These are phyloP conservation scores for Blastomussa wellsi DNA, from an alignment of 92 coral and sea anemone genomes.

Conservation along the genomic window DNA sequence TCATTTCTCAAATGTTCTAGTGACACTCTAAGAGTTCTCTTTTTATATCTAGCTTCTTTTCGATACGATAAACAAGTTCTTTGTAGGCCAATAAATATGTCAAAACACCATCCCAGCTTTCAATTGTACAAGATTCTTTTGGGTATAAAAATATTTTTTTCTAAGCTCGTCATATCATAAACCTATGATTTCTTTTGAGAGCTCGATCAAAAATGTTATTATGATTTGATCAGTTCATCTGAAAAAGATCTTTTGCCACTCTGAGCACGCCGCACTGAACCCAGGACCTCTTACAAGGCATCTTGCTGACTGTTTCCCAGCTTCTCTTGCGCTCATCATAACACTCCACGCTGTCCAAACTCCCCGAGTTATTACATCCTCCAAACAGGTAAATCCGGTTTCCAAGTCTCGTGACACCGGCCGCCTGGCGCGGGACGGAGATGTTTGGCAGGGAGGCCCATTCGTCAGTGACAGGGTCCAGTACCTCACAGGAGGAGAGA, in stretches of 20 bases:
- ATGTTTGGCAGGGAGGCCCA: slow-evolving; percentile 59
- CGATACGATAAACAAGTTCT: too few species aligned
- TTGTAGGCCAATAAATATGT: too few species aligned
- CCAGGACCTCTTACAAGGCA: slow-evolving; percentile 73
- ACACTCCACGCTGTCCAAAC: slow-evolving; percentile 71
- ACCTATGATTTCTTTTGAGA: too few species aligned
- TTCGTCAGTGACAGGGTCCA: slow-evolving; percentile 53
- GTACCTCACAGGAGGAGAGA: slow-evolving; percentile 64
- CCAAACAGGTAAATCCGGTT: slow-evolving; percentile 73
- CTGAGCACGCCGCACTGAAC: slow-evolving; percentile 76
- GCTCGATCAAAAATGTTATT: neutral
- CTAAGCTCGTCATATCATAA: too few species aligned
- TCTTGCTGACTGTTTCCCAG: slow-evolving; percentile 63
- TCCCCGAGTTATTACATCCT: slow-evolving; percentile 68
- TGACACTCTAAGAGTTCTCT: too few species aligned
- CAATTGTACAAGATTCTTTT: neutral
- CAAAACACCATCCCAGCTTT: neutral
- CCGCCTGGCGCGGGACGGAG: slow-evolving; percentile 62
- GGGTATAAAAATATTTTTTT: neutral
- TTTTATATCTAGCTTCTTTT: too few species aligned
- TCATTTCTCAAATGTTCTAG: too few species aligned
- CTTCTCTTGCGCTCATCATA: slow-evolving; percentile 48
- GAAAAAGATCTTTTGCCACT: slow-evolving; percentile 57
- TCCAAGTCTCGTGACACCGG: slow-evolving; percentile 63
- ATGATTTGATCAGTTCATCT: neutral